Evolutionary conservation across 1,140 invertebrate genomes (phyloP).

Genomic region (Drosophila murphyi): DNA sequence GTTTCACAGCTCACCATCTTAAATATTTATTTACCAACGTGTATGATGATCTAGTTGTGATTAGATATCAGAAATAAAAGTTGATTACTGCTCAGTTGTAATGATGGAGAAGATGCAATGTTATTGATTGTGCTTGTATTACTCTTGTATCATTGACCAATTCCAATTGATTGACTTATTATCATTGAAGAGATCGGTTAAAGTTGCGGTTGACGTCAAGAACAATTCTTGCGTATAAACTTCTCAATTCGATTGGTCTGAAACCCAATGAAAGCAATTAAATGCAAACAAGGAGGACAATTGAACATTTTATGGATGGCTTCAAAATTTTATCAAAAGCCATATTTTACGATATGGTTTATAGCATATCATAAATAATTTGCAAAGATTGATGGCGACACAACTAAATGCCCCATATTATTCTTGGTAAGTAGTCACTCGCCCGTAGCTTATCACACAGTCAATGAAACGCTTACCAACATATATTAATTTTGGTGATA

Average conservation of each 20-base stretch:
- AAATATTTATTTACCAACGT: no score
- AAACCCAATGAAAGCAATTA: slow-evolving; percentile 21
- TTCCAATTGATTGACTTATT: slow-evolving; percentile 36
- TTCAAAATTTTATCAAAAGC: slow-evolving; percentile 64
- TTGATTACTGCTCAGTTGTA: not conserved
- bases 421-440: slow-evolving; percentile 23
- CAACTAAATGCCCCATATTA: slow-evolving; percentile 33
- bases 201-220: slow-evolving; percentile 33
- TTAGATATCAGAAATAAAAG: not conserved
- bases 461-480: slow-evolving; percentile 15
- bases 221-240: slow-evolving; percentile 18
- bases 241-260: slow-evolving; percentile 4
- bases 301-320: slow-evolving; percentile 33
- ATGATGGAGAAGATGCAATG: not conserved
- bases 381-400: slow-evolving; percentile 65
- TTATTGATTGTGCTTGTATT: slow-evolving; percentile 20
- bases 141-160: slow-evolving; percentile 22
- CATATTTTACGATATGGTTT: slow-evolving; percentile 73
- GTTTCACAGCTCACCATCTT: no score
- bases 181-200: slow-evolving; percentile 7
- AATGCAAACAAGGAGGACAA: slow-evolving; percentile 13
- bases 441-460: slow-evolving; percentile 40
- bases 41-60: no score
- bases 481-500: slow-evolving; percentile 8
- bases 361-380: slow-evolving; percentile 66